A percentile compares a stretch with the other conserved stretches of the same genome.
Conservation (phyloP, 2,888 invertebrate species). For the Drosophila putrida region DNA sequence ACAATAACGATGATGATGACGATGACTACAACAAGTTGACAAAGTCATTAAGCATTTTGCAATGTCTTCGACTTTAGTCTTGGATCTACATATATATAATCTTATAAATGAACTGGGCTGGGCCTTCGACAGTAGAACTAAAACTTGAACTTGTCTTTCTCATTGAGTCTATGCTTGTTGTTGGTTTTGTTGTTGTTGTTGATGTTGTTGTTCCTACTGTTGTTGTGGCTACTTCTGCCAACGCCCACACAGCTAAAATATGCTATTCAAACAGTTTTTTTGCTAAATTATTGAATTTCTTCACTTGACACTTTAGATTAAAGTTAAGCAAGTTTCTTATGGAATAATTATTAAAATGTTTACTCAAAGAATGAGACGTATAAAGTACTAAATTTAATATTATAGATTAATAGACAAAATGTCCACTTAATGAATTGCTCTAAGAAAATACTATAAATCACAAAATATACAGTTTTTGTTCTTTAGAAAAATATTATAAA, state of each 20-base stretch:
- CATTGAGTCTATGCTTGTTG: slow-evolving; percentile 13
- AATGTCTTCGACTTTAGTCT: slow-evolving; percentile 20
- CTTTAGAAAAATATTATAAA: too few species aligned
- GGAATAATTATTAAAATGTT: too few species aligned
- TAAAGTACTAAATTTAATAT: too few species aligned
- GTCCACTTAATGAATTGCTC: too few species aligned
- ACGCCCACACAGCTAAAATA: slow-evolving; percentile 55
- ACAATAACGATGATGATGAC: slow-evolving; percentile 18
- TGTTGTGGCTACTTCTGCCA: slow-evolving; percentile 19
- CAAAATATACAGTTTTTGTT: too few species aligned
- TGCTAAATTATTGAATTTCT: slow-evolving; percentile 8
- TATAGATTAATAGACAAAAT: too few species aligned
- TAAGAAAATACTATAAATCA: too few species aligned
- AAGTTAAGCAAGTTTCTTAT: not conserved
- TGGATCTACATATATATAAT: not conserved
- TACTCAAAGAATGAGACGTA: not conserved
- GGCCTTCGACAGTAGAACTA: slow-evolving; percentile 17
- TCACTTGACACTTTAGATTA: slow-evolving; percentile 4
- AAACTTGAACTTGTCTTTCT: slow-evolving; percentile 52
- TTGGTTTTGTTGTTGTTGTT: slow-evolving; percentile 9
- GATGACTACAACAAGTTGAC: slow-evolving; percentile 38
- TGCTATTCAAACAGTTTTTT: slow-evolving; percentile 37
- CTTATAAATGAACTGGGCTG: slow-evolving; percentile 37
- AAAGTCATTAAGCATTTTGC: slow-evolving; percentile 51
- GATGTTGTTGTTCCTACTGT: slow-evolving; percentile 17